A percentile compares a stretch with the other conserved stretches of the same genome.
phyloP scores from a whole-genome alignment of 2,113 vertebrate genomes.

The Rhea americana region DNA sequence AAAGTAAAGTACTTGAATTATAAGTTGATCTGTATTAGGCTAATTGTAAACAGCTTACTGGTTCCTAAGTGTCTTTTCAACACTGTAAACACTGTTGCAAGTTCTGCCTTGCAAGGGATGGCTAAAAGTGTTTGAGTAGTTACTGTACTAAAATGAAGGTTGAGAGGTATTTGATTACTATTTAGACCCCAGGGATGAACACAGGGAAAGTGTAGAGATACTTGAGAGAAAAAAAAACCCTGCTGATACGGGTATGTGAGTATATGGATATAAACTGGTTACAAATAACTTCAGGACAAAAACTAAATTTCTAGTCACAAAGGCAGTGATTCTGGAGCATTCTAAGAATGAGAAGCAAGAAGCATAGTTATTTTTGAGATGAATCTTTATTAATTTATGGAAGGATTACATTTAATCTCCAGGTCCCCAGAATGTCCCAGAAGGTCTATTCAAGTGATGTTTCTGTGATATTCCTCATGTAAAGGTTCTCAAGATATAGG shows the following conservation, averaged over 20 bases:
- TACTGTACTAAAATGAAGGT: not conserved
- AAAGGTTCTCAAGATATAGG: not conserved
- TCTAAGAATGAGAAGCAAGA: fast-evolving
- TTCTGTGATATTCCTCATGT: not conserved
- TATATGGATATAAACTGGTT: not conserved
- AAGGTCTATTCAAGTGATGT: not conserved
- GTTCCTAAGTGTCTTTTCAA: not conserved
- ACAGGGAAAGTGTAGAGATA: not conserved
- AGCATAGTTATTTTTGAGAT: not conserved
- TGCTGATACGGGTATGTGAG: not conserved
- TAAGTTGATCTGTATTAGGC: not conserved
- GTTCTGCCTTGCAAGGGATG: not conserved
- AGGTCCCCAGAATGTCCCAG: not conserved
- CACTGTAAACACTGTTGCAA: not conserved
- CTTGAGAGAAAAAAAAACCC: not conserved
- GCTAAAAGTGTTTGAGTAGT: not conserved
- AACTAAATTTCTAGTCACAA: not conserved
- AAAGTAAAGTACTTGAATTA: not conserved
- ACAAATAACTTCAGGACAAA: not conserved
- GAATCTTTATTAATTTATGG: not conserved
- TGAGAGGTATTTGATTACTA: not conserved
- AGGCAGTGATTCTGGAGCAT: not conserved
- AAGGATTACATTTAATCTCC: not conserved
- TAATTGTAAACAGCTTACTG: not conserved
- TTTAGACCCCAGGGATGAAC: not conserved